A percentile compares a stretch with the other conserved stretches of the same genome.
Evolutionary conservation across 2,888 invertebrate genomes (phyloP).

Genomic region (Drosophila koepferae): DNA sequence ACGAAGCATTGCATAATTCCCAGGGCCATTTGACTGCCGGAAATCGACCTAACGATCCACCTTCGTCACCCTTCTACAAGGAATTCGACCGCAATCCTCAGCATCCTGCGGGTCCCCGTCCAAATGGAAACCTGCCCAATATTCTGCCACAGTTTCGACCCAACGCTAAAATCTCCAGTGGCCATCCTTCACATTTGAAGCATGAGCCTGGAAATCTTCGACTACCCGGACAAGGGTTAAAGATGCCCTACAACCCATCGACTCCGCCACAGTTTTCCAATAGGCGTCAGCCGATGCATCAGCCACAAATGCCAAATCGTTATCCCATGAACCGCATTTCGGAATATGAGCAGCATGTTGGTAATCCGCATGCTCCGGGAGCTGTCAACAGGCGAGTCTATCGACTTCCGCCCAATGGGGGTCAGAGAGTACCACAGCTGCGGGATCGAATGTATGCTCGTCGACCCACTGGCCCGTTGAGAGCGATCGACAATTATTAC

Average conservation of each 20-base stretch:
- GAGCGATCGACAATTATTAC: slow-evolving; percentile 74
- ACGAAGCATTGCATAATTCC: slow-evolving; percentile 56
- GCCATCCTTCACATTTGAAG: slow-evolving; percentile 80
- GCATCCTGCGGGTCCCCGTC: slow-evolving; percentile 54
- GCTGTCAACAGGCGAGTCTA: slow-evolving; percentile 83
- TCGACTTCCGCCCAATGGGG: slow-evolving; percentile 70
- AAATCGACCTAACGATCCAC: slow-evolving; percentile 49
- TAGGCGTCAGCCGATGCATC: slow-evolving; percentile 78
- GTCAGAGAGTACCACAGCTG: slow-evolving; percentile 53
- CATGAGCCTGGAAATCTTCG: slow-evolving; percentile 84
- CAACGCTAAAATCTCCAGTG: slow-evolving; percentile 87
- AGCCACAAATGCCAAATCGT: slow-evolving; percentile 69
- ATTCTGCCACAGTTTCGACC: slow-evolving; percentile 91
- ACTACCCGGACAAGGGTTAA: slow-evolving; percentile 66
- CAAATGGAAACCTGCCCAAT: slow-evolving; percentile 86
- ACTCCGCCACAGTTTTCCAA: slow-evolving; percentile 82
- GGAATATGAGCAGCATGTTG: slow-evolving; percentile 77
- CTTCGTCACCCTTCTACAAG: slow-evolving; percentile 66
- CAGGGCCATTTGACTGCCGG: slow-evolving; percentile 13
- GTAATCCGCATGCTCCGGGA: slow-evolving; percentile 59
- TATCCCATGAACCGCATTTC: slow-evolving; percentile 82
- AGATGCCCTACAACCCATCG: slow-evolving; percentile 66
- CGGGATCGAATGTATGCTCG: slow-evolving; percentile 73
- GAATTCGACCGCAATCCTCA: slow-evolving; percentile 82
- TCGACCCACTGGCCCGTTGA: slow-evolving; percentile 56